A percentile compares a stretch with the other conserved stretches of the same genome.
phyloP scores from a whole-genome alignment of 2,797 vertebrate species.

The Micropoecilia bifurca region DNA sequence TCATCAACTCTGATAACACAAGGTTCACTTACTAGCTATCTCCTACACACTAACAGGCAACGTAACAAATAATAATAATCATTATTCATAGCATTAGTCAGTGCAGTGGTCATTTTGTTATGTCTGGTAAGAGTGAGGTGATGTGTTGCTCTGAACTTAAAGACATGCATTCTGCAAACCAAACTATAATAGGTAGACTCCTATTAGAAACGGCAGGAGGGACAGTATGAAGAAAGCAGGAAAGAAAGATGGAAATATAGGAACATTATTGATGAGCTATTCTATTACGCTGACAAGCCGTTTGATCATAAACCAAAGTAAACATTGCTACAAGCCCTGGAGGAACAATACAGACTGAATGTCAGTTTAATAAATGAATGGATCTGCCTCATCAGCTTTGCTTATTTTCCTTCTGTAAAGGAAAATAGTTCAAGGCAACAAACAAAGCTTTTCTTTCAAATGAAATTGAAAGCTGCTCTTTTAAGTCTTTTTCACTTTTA shows the following conservation, averaged over 20 bases:
- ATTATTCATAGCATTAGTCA: not conserved
- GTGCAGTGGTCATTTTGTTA: not conserved
- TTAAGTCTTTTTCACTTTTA: not conserved
- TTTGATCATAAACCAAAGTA: conserved; percentile 65
- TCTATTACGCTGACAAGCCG: conserved; percentile 61
- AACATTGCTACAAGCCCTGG: conserved; percentile 35
- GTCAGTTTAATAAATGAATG: conserved; percentile 59
- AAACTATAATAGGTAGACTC: not conserved
- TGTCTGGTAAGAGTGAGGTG: not conserved
- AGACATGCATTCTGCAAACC: not conserved
- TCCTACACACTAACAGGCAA: not conserved
- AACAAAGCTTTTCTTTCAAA: not conserved
- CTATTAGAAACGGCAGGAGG: conserved; percentile 32
- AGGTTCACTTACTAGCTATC: not conserved
- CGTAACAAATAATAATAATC: not conserved
- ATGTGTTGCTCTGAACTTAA: not conserved
- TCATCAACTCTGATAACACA: not conserved
- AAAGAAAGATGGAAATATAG: conserved; percentile 63
- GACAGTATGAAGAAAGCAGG: conserved; percentile 45
- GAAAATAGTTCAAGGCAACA: conserved; percentile 36
- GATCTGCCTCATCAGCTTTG: conserved; percentile 42
- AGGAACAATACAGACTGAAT: conserved; percentile 44
- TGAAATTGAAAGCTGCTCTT: not conserved
- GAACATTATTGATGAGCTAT: conserved; percentile 68
- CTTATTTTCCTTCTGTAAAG: conserved; percentile 39